Percentiles rank a stretch among this genome's conserved stretches.
Evolutionary conservation across 2,113 vertebrate genomes (phyloP).

Genomic region (Mionectes macconnelli): DNA sequence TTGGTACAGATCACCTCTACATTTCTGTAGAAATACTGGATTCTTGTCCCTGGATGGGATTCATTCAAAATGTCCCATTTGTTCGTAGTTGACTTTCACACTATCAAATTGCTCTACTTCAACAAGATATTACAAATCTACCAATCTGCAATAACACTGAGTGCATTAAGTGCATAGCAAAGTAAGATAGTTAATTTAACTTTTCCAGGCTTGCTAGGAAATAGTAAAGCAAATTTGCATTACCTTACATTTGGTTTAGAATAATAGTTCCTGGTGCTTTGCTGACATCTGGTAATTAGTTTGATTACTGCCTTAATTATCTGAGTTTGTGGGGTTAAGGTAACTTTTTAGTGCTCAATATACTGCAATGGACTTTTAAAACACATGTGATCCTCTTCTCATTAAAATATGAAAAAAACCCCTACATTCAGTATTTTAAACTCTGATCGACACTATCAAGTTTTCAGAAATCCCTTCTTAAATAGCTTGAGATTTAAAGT

Average conservation of each 20-base stretch:
- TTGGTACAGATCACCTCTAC: not conserved
- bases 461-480: constrained; percentile 12
- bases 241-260: not conserved
- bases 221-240: not conserved
- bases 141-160: not conserved
- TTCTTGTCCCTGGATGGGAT: not conserved
- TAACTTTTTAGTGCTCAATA: not conserved
- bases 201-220: not conserved
- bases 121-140: not conserved
- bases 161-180: not conserved
- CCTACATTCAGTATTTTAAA: not conserved
- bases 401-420: not conserved
- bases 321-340: not conserved
- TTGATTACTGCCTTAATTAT: not conserved
- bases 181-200: not conserved
- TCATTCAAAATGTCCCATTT: not conserved
- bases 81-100: not conserved
- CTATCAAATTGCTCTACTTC: not conserved
- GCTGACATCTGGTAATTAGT: not conserved
- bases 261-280: not conserved
- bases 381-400: not conserved
- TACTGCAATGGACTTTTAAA: not conserved
- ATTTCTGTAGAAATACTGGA: not conserved
- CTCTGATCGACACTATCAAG: not conserved
- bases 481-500: not conserved